Percentiles rank a stretch among this genome's conserved stretches.
phyloP scores from a whole-genome alignment of 2,113 vertebrate genomes.

The Pedetes capensis region DNA sequence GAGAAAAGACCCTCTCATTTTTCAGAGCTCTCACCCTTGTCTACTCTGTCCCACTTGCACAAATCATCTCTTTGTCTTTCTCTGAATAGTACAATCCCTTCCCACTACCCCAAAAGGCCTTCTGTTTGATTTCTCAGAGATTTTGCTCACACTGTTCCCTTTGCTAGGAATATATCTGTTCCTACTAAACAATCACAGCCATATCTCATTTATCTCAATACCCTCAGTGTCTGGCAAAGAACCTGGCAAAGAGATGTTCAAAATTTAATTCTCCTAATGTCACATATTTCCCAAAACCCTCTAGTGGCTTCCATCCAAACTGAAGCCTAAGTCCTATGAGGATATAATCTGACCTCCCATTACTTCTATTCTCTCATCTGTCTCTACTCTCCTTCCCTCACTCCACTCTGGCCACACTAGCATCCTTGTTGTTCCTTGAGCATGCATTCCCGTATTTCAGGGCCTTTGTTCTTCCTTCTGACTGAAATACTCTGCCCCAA shows the following conservation, averaged over 20 bases:
- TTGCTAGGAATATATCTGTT: neutral
- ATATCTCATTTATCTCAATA: neutral
- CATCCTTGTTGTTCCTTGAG: neutral
- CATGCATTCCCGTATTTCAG: neutral
- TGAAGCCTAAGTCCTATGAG: neutral
- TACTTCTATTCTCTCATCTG: neutral
- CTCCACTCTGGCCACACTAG: neutral
- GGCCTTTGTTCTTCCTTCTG: neutral
- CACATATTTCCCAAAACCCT: neutral
- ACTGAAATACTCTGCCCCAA: neutral
- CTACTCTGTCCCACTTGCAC: neutral
- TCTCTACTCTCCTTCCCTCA: neutral
- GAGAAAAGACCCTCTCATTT: neutral
- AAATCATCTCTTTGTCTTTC: neutral
- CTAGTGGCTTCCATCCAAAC: neutral
- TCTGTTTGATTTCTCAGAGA: neutral
- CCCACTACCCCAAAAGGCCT: neutral
- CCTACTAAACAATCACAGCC: neutral
- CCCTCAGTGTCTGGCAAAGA: neutral
- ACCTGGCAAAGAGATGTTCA: neutral
- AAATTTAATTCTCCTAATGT: neutral
- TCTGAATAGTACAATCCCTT: neutral
- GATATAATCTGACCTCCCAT: neutral
- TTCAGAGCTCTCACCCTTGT: slow-evolving; percentile 1
- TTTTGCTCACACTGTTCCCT: neutral